Base-by-base conservation (phyloP, 2,113 vertebrate genomes). In the Centrocercus urophasianus region DNA sequence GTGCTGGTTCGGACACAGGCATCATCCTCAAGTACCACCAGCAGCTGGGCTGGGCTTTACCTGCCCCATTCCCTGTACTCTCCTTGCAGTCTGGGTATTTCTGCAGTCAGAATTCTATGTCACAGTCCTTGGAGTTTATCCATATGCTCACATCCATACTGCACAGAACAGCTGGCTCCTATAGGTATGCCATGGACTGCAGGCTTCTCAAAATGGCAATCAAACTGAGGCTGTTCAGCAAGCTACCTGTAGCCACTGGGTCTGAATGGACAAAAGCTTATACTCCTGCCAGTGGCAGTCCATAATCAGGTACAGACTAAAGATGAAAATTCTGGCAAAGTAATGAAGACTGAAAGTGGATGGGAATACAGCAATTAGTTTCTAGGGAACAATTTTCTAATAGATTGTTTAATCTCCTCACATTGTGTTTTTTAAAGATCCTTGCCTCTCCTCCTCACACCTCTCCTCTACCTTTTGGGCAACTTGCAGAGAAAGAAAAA, bases 11-110 rank as follows among this genome's bases (percentile, higher is more conserved):
- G 7, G 42, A 34, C 13, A 52, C 43, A 17, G 48, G 43, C 25
- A n/a, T 57, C 47, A 25, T 30, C 34, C 1, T 1, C 40, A n/a
- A 72, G 70, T 73, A n/a, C 27, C 8, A 1, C n/a, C 1, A 11
- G 30, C n/a, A 50, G 25, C 15, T 0, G 0, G 8, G 13, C 0
- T 2, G 0, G n/a, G 48, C 32, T 75, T 17, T 1, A 2, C 45
- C 27, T 13, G 28, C 6, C 28, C 4, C 11, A 2, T 25, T 34
- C 22, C 11, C 19, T 1, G n/a, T 3, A 12, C n/a, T 40, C 30
- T 54, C 59, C 64, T 27, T n/a, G 16, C 56, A 30, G 45, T n/a
- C 52, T 8, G 79, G 57, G 48, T 30, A 17, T 25, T 57, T 28
- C 69, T 73, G 48, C 64, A 47, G 79, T 61, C 52, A 83, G 72